Conservation (phyloP, 2,113 vertebrate genomes). For the Erythrocercus mccallii region DNA sequence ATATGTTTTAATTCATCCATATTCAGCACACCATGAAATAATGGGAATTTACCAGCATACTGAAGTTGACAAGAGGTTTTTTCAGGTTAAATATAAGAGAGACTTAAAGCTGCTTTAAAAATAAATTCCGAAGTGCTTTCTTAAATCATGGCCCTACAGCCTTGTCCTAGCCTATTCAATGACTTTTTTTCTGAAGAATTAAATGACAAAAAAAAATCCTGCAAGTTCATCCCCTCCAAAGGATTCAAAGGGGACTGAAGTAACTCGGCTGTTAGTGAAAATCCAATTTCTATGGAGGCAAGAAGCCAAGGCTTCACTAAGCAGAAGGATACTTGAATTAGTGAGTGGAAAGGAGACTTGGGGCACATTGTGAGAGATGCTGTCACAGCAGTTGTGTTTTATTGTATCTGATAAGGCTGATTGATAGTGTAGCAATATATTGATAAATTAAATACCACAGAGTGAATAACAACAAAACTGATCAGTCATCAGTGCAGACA, state of each 20-base stretch:
- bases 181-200: background rate
- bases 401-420: background rate
- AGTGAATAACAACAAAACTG: conserved; percentile 7
- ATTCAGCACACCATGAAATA: background rate
- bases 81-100: background rate
- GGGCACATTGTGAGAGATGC: background rate
- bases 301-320: conserved; percentile 28
- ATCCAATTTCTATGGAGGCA: background rate
- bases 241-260: background rate
- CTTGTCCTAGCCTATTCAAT: background rate
- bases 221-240: background rate
- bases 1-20: background rate
- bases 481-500: background rate
- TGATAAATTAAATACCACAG: conserved; percentile 8
- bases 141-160: background rate
- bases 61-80: background rate
- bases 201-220: background rate
- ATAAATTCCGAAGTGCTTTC: background rate
- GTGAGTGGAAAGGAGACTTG: background rate
- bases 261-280: background rate
- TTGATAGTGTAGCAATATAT: background rate
- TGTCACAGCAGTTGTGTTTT: background rate
- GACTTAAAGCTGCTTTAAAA: background rate
- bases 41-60: background rate
- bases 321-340: conserved; percentile 7